phyloP scores from a whole-genome alignment of 2,113 vertebrate genomes.

The Cebus imitator region DNA sequence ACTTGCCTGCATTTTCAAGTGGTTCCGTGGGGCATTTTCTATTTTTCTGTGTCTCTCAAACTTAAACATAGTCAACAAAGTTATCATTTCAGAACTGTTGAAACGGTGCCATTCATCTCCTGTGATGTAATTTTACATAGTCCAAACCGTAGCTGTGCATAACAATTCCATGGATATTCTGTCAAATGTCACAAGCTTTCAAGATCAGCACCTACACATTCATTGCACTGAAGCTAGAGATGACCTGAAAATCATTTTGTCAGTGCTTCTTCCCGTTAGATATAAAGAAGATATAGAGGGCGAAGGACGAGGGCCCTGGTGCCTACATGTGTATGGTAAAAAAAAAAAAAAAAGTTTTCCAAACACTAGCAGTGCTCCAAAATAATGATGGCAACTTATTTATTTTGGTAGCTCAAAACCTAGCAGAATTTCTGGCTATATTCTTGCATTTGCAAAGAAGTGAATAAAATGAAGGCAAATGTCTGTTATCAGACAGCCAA shows the following conservation, averaged over 20 bases:
- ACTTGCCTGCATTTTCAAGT: constrained; percentile 42
- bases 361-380: neutral
- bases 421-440: neutral
- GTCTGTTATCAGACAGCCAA: neutral
- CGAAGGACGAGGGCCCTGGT: neutral
- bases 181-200: constrained; percentile 72
- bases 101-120: constrained; percentile 61
- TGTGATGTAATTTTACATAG: constrained; percentile 72
- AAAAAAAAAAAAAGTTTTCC: constrained; percentile 7
- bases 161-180: constrained; percentile 70
- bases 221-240: constrained; percentile 65
- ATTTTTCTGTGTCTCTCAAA: neutral
- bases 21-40: constrained; percentile 17
- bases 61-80: constrained; percentile 33
- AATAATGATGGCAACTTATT: constrained; percentile 15
- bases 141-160: constrained; percentile 31
- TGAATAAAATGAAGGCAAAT: neutral
- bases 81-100: constrained; percentile 64
- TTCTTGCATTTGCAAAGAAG: neutral
- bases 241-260: constrained; percentile 64
- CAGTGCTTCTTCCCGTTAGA: constrained; percentile 49
- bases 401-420: neutral
- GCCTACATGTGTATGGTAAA: neutral
- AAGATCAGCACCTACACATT: constrained; percentile 61
- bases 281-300: constrained; percentile 16